Percentiles rank a stretch among this genome's conserved stretches.
phyloP scores from a whole-genome alignment of 1,140 invertebrate genomes.

The Caenorhabditis inopinata region DNA sequence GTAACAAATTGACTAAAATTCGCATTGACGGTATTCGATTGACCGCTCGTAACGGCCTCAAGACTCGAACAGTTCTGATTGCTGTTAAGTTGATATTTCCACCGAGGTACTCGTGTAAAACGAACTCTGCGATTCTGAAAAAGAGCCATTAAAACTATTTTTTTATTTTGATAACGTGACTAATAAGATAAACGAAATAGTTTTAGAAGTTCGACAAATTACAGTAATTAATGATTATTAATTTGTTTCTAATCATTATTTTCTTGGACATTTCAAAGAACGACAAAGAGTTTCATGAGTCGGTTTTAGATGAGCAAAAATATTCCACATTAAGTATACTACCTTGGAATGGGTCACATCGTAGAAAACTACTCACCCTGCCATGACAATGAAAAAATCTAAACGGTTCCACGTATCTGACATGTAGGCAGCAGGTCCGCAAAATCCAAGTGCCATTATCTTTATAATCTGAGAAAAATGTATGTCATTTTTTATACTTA shows the following conservation, averaged over 20 bases:
- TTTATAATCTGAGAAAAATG: constrained; percentile 84
- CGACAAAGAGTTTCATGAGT: neutral
- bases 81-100: constrained; percentile 97
- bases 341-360: constrained; percentile 12
- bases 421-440: constrained; percentile 87
- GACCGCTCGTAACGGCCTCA: constrained; percentile 91
- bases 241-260: neutral
- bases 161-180: no score
- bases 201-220: no score
- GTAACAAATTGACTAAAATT: constrained; percentile 73
- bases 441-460: constrained; percentile 97
- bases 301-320: constrained; percentile 5
- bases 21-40: constrained; percentile 99
- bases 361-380: constrained; percentile 78
- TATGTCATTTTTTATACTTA: neutral
- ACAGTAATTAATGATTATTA: neutral
- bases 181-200: no score
- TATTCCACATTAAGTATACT: constrained; percentile 15
- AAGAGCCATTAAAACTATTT: constrained; percentile 51
- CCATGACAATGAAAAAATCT: constrained; percentile 95
- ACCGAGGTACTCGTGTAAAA: constrained; percentile 80
- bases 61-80: constrained; percentile 92
- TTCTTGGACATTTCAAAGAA: neutral
- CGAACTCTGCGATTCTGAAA: constrained; percentile 86
- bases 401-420: constrained; percentile 93